Evolutionary conservation across 2,113 vertebrate genomes (phyloP), one percentile per base, ranked within the genome.

Genomic region (Grammomys dolichurus): DNA sequence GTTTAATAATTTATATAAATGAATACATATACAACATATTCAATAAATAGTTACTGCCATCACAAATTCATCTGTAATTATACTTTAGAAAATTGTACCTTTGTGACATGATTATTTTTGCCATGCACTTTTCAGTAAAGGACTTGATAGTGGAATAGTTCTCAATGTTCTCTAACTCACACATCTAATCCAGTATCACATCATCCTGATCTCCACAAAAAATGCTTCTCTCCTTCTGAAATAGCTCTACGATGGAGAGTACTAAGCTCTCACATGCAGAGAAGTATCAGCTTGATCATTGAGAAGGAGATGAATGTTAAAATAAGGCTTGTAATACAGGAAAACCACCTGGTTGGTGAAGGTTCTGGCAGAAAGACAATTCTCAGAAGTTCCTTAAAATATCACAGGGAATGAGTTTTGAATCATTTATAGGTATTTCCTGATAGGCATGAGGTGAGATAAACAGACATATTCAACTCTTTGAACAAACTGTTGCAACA

Each of bases 241-340:
- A 63, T 43, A 81, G 36, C 63, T 73, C 40, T 54, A 46, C 0
- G 72, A 7, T 73, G 58, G 13, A 86, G 90, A 95, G 12, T 92
- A 56, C 26, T 48, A 87, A 24, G 3, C 28, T 48, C 17, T 75
- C 46, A 63, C 5, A 60, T 12, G 1, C 28, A 93, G 51, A 54
- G 26, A 94, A 88, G 46, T 85, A 11, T 80, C 65, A 87, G 33
- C n/a, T 48, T 76, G 51, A 51, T 60, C 51, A 97, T 90, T 65
- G 20, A 82, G 46, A 95, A 97, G 16, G 81, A 31, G n/a, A 31
- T 73, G 19, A 63, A 96, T 75, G 48, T 87, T 97, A 75, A 90
- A 51, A 65, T 58, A 80, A 13, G 20, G 48, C 43, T 65, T 22
- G 33, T 70, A 24, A 65, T 70, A 0, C 9, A 60, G 84, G 0